Percentiles rank a stretch among this genome's conserved stretches.
phyloP scores from a whole-genome alignment of 2,113 vertebrate species.

The Eudorcas thomsonii region DNA sequence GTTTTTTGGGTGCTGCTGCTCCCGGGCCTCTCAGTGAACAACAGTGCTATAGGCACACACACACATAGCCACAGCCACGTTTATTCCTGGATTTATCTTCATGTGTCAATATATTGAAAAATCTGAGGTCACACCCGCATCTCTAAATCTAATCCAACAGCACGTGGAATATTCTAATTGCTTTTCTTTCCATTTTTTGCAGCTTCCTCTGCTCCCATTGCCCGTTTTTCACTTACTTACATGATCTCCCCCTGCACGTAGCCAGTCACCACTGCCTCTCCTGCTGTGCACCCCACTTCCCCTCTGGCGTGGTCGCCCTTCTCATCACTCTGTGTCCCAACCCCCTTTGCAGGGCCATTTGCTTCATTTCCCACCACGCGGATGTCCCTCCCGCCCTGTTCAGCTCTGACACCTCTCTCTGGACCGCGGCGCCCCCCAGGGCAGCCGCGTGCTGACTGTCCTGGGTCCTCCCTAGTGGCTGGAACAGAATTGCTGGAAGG shows the following conservation, averaged over 20 bases:
- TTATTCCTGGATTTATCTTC: neutral
- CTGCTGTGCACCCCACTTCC: too few species aligned
- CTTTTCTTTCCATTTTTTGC: neutral
- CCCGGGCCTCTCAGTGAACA: neutral
- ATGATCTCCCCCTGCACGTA: too few species aligned
- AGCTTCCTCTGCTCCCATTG: too few species aligned
- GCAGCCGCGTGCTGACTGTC: accelerated
- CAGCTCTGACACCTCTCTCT: neutral
- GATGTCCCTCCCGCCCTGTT: neutral
- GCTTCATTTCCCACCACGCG: accelerated
- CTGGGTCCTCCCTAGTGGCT: neutral
- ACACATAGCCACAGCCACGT: neutral
- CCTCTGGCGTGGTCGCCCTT: neutral
- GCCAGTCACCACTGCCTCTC: too few species aligned
- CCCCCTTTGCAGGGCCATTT: accelerated
- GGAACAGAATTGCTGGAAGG: neutral
- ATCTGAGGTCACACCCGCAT: neutral
- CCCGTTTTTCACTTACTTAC: neutral
- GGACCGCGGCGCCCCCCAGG: neutral
- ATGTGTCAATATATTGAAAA: neutral
- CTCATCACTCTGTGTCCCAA: neutral
- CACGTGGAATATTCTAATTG: neutral
- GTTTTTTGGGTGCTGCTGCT: neutral
- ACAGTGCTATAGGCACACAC: neutral
- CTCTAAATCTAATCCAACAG: neutral